These are phyloP conservation scores for Xanthorhoe designata DNA, from an alignment of 2,888 invertebrate species.

Conservation along the genomic window DNA sequence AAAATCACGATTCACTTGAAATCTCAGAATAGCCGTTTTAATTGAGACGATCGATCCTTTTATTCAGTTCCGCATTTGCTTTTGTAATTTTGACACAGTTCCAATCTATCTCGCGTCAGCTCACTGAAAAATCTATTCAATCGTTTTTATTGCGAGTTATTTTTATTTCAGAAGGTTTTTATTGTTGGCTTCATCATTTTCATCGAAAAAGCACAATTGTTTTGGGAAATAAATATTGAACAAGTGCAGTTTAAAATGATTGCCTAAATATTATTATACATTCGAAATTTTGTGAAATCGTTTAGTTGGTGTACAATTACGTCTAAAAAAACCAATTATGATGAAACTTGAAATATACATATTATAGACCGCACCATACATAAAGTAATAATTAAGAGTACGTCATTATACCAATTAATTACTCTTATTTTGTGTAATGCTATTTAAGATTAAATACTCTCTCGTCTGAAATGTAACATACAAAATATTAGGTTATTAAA, in stretches of 20 bases:
- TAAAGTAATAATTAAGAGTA: too few species aligned
- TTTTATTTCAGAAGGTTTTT: neutral
- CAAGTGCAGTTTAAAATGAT: neutral
- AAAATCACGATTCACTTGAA: neutral
- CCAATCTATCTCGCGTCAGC: conserved; percentile 21
- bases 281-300: too few species aligned
- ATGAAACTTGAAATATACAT: too few species aligned
- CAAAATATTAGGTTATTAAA: too few species aligned
- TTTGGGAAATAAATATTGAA: neutral
- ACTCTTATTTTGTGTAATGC: too few species aligned
- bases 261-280: too few species aligned
- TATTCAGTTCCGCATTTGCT: conserved; percentile 46
- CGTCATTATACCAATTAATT: too few species aligned
- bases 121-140: conserved; percentile 19
- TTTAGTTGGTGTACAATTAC: too few species aligned
- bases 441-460: too few species aligned
- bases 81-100: conserved; percentile 59
- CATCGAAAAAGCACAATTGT: neutral
- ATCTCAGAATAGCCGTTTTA: conserved; percentile 38
- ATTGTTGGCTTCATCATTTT: neutral
- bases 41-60: conserved; percentile 49
- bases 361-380: too few species aligned
- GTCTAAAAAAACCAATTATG: too few species aligned
- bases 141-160: conserved; percentile 14
- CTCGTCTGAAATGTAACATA: too few species aligned